Evolutionary conservation across 1,140 invertebrate genomes (phyloP).

Genomic region (Tachypleus tridentatus): DNA sequence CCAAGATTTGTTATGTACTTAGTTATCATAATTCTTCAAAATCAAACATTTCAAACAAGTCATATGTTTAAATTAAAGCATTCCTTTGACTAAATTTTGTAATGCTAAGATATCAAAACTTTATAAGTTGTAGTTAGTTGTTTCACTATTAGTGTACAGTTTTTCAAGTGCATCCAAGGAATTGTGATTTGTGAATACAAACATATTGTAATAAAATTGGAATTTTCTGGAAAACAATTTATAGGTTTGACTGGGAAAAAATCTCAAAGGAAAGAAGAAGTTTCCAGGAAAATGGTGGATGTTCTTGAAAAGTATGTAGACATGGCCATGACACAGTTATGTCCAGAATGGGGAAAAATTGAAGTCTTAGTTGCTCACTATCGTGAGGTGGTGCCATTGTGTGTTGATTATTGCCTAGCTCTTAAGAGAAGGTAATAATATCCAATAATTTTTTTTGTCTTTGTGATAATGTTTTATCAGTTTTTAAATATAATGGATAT

Average conservation of each 20-base stretch:
- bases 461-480: too few species aligned
- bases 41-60: too few species aligned
- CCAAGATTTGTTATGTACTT: too few species aligned
- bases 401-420: conserved; percentile 25
- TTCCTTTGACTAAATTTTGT: too few species aligned
- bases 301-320: conserved; percentile 27
- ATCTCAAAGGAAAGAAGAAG: conserved; percentile 14
- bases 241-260: conserved; percentile 14
- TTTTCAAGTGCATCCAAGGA: conserved; percentile 1
- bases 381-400: conserved; percentile 23
- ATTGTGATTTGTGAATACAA: background rate
- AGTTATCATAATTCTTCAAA: too few species aligned
- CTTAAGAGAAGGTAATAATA: conserved; percentile 17
- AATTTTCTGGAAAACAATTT: conserved; percentile 9
- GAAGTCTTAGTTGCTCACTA: conserved; percentile 26
- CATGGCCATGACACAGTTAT: conserved; percentile 22
- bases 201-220: background rate
- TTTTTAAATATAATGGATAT: too few species aligned
- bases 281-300: conserved; percentile 21
- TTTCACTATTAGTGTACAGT: conserved; percentile 19
- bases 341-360: conserved; percentile 25
- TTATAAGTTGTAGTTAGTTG: background rate
- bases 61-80: too few species aligned
- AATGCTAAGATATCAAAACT: too few species aligned
- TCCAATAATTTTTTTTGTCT: background rate